Percentiles rank a stretch among this genome's conserved stretches.
phyloP scores from a whole-genome alignment of 1,140 invertebrate species.

The Venturia canescens region DNA sequence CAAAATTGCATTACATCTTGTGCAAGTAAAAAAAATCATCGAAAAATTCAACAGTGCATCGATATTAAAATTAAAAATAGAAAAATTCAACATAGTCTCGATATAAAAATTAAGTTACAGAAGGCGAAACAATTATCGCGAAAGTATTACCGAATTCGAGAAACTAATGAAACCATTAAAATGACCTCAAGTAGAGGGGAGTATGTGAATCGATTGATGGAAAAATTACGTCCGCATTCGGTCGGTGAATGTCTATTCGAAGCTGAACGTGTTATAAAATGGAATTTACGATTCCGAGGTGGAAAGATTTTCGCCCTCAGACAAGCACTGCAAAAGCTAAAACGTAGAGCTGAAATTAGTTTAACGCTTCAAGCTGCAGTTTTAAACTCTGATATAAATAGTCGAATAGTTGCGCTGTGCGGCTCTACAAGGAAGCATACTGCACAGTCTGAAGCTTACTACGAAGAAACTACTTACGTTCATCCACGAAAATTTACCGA shows the following conservation, averaged over 20 bases:
- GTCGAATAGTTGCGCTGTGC: background rate
- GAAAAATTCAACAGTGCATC: background rate
- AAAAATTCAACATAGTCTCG: too few relatives aligned
- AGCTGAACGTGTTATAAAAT: background rate
- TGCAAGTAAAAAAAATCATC: background rate
- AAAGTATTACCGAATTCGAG: background rate
- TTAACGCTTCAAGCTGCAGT: background rate
- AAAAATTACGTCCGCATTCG: slow-evolving; percentile 2
- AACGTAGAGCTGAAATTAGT: background rate
- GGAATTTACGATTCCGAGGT: background rate
- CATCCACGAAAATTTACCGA: background rate
- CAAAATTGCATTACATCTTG: background rate
- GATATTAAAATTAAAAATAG: too few relatives aligned
- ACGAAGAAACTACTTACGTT: background rate
- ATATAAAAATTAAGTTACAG: background rate
- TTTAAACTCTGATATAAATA: background rate
- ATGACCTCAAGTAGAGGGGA: background rate
- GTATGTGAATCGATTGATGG: background rate
- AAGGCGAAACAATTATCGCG: background rate
- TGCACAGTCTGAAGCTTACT: background rate
- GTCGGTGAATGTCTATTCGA: background rate
- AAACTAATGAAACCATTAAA: background rate
- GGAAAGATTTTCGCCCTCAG: background rate
- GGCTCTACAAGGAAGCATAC: background rate
- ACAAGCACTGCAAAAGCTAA: background rate